These are phyloP conservation scores for Drosophila rufa DNA, from an alignment of 1,140 invertebrate species.

Conservation along the genomic window DNA sequence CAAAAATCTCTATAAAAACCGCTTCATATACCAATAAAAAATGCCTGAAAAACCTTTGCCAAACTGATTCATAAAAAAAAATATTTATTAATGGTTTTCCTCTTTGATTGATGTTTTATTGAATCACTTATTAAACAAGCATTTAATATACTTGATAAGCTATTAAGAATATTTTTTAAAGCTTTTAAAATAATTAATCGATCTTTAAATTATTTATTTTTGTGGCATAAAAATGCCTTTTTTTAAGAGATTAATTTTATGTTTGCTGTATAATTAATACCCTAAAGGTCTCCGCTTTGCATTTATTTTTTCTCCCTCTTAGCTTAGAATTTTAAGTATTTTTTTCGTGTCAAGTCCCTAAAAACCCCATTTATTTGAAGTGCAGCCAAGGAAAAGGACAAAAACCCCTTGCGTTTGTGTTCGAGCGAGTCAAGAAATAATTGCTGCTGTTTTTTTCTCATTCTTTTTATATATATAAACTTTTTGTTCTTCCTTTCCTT, in stretches of 20 bases:
- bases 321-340: background rate
- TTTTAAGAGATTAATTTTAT: accelerated
- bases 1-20: background rate
- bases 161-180: too few relatives aligned
- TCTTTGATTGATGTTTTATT: background rate
- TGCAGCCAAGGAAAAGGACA: slow-evolving; percentile 31
- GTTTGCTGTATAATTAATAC: background rate
- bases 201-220: background rate
- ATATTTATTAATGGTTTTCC: too few relatives aligned
- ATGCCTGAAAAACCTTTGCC: background rate
- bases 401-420: slow-evolving; percentile 44
- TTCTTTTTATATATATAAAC: slow-evolving; percentile 24
- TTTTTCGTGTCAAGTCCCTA: background rate
- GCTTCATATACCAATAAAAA: background rate
- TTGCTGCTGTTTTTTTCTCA: slow-evolving; percentile 60
- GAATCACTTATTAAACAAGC: background rate
- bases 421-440: slow-evolving; percentile 62
- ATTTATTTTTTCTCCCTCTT: background rate
- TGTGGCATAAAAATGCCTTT: background rate
- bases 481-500: slow-evolving; percentile 4
- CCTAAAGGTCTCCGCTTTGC: background rate
- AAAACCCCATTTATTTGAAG: slow-evolving; percentile 5
- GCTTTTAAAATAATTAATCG: too few relatives aligned
- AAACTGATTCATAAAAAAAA: background rate
- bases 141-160: background rate